A percentile compares a stretch with the other conserved stretches of the same genome.
These are phyloP conservation scores for Lepeophtheirus salmonis DNA, from an alignment of 1,140 invertebrate species.

Conservation along the genomic window DNA sequence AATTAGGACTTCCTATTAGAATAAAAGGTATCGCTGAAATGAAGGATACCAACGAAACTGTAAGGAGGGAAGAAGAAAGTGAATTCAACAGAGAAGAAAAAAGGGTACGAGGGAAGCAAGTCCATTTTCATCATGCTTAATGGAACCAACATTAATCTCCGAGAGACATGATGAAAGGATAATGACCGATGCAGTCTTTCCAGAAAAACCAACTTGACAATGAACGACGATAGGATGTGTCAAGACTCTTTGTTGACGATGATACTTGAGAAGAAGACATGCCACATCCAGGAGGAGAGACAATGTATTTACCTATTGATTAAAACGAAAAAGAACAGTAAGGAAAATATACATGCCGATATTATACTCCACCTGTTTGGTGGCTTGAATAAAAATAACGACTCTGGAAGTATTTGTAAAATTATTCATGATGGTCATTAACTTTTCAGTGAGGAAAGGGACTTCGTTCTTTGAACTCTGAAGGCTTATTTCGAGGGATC, in stretches of 20 bases:
- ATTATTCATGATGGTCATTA: constrained; percentile 39
- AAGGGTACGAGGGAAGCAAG: too few relatives aligned
- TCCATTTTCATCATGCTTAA: too few relatives aligned
- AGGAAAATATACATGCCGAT: constrained; percentile 24
- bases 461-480: constrained; percentile 44
- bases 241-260: constrained; percentile 39
- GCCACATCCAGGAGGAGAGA: constrained; percentile 9
- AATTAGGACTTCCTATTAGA: too few relatives aligned
- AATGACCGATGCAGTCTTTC: constrained; percentile 44
- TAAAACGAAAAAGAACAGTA: neutral
- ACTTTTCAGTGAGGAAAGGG: constrained; percentile 46
- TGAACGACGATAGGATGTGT: constrained; percentile 49
- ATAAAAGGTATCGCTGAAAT: too few relatives aligned
- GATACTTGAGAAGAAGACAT: constrained; percentile 30
- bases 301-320: neutral
- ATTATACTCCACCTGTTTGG: constrained; percentile 34
- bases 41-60: too few relatives aligned
- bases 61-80: too few relatives aligned
- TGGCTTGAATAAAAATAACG: constrained; percentile 53
- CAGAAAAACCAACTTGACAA: constrained; percentile 42
- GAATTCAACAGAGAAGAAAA: too few relatives aligned
- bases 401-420: constrained; percentile 39
- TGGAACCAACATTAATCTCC: constrained; percentile 34
- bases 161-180: constrained; percentile 36
- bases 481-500: constrained; percentile 40